A percentile compares a stretch with the other conserved stretches of the same genome.
phyloP scores from a whole-genome alignment of 1,140 invertebrate genomes.

The Diprion similis region DNA sequence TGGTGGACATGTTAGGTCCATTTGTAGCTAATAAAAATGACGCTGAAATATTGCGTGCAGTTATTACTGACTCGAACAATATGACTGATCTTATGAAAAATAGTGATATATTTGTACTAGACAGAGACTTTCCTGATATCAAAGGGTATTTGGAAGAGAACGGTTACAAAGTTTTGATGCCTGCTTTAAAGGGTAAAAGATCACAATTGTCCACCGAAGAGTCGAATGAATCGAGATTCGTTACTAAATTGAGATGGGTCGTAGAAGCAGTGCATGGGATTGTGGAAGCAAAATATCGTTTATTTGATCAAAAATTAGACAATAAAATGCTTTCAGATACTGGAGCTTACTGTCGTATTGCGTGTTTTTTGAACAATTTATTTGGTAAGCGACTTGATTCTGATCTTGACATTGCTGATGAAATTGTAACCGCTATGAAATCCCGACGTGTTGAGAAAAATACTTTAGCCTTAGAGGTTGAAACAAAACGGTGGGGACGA shows the following conservation, averaged over 20 bases:
- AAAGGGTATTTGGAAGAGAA: conserved; percentile 18
- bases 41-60: neutral
- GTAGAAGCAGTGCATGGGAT: conserved; percentile 42
- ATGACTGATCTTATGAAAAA: conserved; percentile 16
- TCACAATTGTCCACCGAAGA: conserved; percentile 22
- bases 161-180: conserved; percentile 22
- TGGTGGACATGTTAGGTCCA: conserved; percentile 5
- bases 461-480: conserved; percentile 10
- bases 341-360: conserved; percentile 2
- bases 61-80: neutral
- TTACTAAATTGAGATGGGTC: conserved; percentile 25
- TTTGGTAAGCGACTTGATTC: conserved; percentile 1
- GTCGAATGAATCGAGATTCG: conserved; percentile 23
- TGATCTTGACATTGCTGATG: conserved; percentile 15
- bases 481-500: neutral
- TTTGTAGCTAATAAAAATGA: conserved; percentile 11
- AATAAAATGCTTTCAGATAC: conserved; percentile 24
- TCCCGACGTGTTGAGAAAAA: neutral
- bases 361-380: conserved; percentile 1
- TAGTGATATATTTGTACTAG: conserved; percentile 17
- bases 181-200: conserved; percentile 25
- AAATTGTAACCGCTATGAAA: conserved; percentile 23
- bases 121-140: conserved; percentile 23
- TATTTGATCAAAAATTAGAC: conserved; percentile 27
- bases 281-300: conserved; percentile 24